A percentile compares a stretch with the other conserved stretches of the same genome.
These are phyloP conservation scores for Aphelinus certus DNA, from an alignment of 1,140 invertebrate species.

Conservation along the genomic window DNA sequence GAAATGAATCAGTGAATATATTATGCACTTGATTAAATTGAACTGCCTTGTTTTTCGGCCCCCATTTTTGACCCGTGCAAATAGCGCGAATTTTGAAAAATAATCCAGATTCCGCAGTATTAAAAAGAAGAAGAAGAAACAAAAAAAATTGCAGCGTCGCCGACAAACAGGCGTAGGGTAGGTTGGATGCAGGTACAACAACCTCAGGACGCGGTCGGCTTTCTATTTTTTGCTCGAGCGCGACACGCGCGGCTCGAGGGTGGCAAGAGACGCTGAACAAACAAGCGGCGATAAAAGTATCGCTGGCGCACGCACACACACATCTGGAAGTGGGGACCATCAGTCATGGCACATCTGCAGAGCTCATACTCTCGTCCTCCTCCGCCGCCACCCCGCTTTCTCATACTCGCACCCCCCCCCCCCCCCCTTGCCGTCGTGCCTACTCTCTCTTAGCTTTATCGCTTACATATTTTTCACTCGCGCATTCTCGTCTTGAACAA, in stretches of 20 bases:
- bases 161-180: neutral
- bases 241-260: constrained; percentile 41
- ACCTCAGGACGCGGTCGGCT: constrained; percentile 18
- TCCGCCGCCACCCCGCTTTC: neutral
- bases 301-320: constrained; percentile 54
- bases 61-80: too few species aligned
- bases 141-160: neutral
- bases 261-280: constrained; percentile 57
- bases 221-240: constrained; percentile 21
- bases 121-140: too few species aligned
- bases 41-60: neutral
- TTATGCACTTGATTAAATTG: neutral
- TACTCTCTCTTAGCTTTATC: neutral
- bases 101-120: too few species aligned
- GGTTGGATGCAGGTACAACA: constrained; percentile 24
- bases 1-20: too few species aligned
- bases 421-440: neutral
- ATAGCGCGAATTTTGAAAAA: too few species aligned
- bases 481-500: neutral
- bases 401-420: neutral
- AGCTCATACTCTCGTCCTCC: constrained; percentile 43
- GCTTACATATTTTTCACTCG: constrained; percentile 2
- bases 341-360: constrained; percentile 65
- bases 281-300: constrained; percentile 65
- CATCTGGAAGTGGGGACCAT: constrained; percentile 66